Evolutionary conservation across 2,797 vertebrate genomes (phyloP).

Genomic region (Sardinella longiceps): DNA sequence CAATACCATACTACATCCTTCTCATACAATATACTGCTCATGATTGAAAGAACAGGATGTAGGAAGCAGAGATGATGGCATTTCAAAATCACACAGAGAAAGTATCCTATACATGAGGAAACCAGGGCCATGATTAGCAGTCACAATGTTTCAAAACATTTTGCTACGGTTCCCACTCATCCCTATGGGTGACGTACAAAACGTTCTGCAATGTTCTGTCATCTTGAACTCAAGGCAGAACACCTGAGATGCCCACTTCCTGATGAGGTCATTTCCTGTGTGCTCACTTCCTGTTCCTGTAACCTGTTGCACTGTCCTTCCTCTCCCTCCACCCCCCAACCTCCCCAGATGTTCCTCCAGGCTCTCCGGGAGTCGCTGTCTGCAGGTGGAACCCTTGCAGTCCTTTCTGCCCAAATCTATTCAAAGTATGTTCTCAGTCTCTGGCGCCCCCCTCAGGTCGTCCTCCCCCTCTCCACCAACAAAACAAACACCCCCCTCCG

Average conservation of each 20-base stretch:
- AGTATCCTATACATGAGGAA: no score
- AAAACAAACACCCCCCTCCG: neutral
- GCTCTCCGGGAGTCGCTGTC: slow-evolving; percentile 52
- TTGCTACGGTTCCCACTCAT: neutral
- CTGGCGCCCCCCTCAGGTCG: slow-evolving; percentile 54
- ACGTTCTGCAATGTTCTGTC: no score
- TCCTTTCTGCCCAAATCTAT: slow-evolving; percentile 85
- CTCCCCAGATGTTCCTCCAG: slow-evolving; percentile 86
- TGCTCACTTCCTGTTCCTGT: slow-evolving; percentile 22
- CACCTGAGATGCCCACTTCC: neutral
- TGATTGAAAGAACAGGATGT: neutral
- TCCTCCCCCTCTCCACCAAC: neutral
- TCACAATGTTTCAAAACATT: no score
- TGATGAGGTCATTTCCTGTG: slow-evolving; percentile 19
- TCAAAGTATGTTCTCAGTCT: slow-evolving; percentile 81
- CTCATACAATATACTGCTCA: neutral
- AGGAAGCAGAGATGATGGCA: neutral
- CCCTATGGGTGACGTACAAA: no score
- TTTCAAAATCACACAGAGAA: neutral
- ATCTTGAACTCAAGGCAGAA: neutral
- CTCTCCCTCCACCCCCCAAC: slow-evolving; percentile 69
- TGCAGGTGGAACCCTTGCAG: slow-evolving; percentile 84
- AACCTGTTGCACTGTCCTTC: slow-evolving; percentile 75
- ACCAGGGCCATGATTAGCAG: no score
- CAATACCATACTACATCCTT: no score